A percentile compares a stretch with the other conserved stretches of the same genome.
phyloP scores from a whole-genome alignment of 2,113 vertebrate genomes.

The Ifrita kowaldi region DNA sequence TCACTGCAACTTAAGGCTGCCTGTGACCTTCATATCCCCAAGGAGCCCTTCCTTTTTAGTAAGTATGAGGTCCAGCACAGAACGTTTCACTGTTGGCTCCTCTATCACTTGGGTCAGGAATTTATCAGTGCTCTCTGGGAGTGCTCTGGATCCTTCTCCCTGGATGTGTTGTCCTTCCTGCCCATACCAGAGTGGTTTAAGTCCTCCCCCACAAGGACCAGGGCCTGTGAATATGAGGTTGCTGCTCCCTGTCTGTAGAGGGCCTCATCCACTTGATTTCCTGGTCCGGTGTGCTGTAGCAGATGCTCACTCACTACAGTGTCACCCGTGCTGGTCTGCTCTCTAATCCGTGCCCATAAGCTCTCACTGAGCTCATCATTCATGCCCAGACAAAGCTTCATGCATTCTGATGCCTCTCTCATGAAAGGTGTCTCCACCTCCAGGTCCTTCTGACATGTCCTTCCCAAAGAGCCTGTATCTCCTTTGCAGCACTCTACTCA shows the following conservation, averaged over 20 bases:
- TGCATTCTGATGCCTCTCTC: not conserved
- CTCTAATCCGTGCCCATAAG: not conserved
- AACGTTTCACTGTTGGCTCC: not conserved
- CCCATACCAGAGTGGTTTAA: not conserved
- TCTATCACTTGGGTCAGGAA: not conserved
- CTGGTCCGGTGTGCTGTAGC: not conserved
- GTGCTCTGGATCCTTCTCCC: not conserved
- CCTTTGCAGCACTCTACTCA: not conserved
- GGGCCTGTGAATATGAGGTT: not conserved
- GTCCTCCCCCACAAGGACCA: not conserved
- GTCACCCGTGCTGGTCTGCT: not conserved
- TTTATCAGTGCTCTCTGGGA: not conserved
- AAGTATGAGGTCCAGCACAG: not conserved
- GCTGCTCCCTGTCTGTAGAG: not conserved
- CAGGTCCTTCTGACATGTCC: not conserved
- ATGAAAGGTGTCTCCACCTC: not conserved
- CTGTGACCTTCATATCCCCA: not conserved
- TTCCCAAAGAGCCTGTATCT: not conserved
- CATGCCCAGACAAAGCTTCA: not conserved
- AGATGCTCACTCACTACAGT: not conserved
- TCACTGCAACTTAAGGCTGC: not conserved
- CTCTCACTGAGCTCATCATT: not conserved
- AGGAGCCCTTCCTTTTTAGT: not conserved
- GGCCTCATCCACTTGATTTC: not conserved
- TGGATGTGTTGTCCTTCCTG: not conserved